Conservation (phyloP, 2,888 invertebrate species). For the Eupithecia inturbata region DNA sequence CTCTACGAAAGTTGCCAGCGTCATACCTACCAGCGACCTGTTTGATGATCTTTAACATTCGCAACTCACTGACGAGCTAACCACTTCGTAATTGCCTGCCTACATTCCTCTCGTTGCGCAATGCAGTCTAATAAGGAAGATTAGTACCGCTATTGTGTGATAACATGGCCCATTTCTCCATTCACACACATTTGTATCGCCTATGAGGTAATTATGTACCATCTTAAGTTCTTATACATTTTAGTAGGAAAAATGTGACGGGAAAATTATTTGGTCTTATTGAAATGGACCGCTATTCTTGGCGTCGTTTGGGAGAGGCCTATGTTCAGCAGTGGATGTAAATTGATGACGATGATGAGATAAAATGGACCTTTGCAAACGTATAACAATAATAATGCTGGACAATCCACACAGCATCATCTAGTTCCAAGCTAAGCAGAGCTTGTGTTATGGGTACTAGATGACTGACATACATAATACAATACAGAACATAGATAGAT, state of each 20-base stretch:
- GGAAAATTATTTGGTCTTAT: neutral
- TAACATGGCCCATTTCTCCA: conserved; percentile 5
- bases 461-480: too few species aligned
- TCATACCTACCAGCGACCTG: conserved; percentile 35
- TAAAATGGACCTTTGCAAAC: too few species aligned
- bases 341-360: too few species aligned
- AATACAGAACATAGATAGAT: too few species aligned
- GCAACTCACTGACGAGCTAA: conserved; percentile 21
- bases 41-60: conserved; percentile 39
- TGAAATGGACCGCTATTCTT: too few species aligned
- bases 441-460: too few species aligned
- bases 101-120: conserved; percentile 22
- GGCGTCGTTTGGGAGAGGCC: too few species aligned
- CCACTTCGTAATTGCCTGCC: conserved; percentile 28
- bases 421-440: too few species aligned
- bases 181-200: conserved; percentile 4
- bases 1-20: conserved; percentile 57
- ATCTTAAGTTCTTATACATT: neutral
- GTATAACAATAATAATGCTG: too few species aligned
- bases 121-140: conserved; percentile 10
- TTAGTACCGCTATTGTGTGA: conserved; percentile 4
- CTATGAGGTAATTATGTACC: neutral
- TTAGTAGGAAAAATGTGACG: neutral
- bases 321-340: too few species aligned
- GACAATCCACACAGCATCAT: too few species aligned